Conservation (phyloP, 2,113 vertebrate species). For the Ochotona curzoniae region DNA sequence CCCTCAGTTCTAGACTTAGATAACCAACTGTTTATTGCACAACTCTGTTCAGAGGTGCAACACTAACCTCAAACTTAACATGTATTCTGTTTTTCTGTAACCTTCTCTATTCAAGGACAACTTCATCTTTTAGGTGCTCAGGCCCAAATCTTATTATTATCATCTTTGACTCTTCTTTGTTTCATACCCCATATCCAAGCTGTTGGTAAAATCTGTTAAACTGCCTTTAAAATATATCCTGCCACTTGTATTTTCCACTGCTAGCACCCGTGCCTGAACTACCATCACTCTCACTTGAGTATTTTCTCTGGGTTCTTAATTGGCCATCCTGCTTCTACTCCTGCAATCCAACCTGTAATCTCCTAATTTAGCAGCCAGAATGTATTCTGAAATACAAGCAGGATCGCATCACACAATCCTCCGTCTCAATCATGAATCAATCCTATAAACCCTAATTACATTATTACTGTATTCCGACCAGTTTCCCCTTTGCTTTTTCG, state of each 20-base stretch:
- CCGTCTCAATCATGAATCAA: neutral
- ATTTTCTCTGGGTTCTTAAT: conserved; percentile 33
- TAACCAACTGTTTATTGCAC: neutral
- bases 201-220: conserved; percentile 15
- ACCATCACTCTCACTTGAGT: neutral
- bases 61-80: conserved; percentile 5
- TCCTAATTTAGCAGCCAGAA: neutral
- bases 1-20: conserved; percentile 7
- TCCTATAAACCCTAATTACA: neutral
- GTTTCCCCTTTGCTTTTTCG: neutral
- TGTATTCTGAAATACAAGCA: conserved; percentile 3
- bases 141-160: neutral
- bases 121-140: conserved; percentile 21
- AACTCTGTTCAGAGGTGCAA: neutral
- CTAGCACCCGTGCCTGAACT: neutral
- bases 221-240: neutral
- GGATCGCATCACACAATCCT: conserved; percentile 2
- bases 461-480: neutral
- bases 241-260: neutral
- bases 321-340: neutral
- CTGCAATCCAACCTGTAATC: neutral
- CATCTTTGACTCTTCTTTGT: conserved; percentile 35
- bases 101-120: neutral
- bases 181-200: conserved; percentile 3
- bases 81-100: neutral